These are phyloP conservation scores for Mycteria americana DNA, from an alignment of 2,797 vertebrate species.

Conservation along the genomic window DNA sequence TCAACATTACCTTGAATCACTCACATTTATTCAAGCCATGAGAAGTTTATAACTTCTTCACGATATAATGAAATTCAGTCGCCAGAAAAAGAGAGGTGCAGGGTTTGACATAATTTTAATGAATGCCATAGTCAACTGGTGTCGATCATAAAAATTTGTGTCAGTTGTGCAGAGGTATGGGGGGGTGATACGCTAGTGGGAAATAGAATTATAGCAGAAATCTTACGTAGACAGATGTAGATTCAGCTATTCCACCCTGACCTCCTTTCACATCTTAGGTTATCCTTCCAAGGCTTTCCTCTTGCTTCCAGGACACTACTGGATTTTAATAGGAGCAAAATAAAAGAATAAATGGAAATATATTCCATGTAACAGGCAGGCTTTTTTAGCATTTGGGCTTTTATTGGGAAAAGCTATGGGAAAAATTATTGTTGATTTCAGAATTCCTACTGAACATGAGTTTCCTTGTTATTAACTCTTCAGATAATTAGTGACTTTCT, in stretches of 20 bases:
- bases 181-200: background rate
- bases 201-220: background rate
- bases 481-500: background rate
- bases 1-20: background rate
- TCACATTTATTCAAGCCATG: background rate
- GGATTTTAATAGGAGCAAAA: background rate
- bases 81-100: background rate
- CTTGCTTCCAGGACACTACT: background rate
- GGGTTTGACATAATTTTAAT: background rate
- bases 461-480: background rate
- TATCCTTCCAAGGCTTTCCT: background rate
- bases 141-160: background rate
- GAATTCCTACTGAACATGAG: background rate
- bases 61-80: background rate
- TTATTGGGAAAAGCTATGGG: background rate
- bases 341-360: background rate
- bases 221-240: background rate
- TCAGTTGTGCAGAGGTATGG: background rate
- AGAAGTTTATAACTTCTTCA: background rate
- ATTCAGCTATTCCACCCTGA: background rate
- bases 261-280: background rate
- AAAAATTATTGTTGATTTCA: background rate
- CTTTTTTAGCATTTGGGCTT: background rate
- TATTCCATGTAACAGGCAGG: background rate
- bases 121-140: background rate